Conservation (phyloP, 92 coral and sea anemone species). For the Montipora capitata region DNA sequence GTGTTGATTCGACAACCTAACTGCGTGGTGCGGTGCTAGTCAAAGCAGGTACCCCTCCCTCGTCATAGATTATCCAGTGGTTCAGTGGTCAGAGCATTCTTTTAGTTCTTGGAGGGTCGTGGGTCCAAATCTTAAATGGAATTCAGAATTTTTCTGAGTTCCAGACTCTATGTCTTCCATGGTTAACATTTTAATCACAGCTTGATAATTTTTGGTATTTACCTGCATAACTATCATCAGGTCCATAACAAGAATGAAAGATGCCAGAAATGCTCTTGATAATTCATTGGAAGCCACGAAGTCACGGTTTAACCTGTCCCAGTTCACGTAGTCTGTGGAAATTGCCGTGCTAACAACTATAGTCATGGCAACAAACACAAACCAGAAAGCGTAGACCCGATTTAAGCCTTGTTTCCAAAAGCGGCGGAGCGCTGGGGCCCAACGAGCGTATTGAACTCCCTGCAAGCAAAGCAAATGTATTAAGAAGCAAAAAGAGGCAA, state of each 20-base stretch:
- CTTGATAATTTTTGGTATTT: not conserved
- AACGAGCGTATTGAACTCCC: constrained; percentile 84
- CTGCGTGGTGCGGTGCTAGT: no score
- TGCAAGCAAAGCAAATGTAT: constrained; percentile 1
- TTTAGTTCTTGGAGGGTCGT: no score
- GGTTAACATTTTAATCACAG: no score
- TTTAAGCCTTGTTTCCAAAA: constrained; percentile 84
- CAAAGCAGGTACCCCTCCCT: no score
- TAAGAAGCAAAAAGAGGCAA: no score
- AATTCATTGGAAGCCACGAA: constrained; percentile 87
- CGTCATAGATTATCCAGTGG: no score
- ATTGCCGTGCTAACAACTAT: constrained; percentile 81
- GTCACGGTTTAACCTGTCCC: constrained; percentile 87
- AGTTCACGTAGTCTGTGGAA: constrained; percentile 87
- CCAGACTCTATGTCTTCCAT: no score
- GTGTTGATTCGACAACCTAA: no score
- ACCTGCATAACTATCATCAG: constrained; percentile 89
- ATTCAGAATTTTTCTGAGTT: no score
- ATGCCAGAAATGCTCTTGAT: constrained; percentile 83
- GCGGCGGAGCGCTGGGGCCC: constrained; percentile 86
- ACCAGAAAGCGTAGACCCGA: constrained; percentile 89
- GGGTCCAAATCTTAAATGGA: no score
- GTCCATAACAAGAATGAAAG: constrained; percentile 90
- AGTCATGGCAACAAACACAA: constrained; percentile 81
- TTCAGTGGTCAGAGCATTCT: no score